phyloP scores from a whole-genome alignment of 2,797 vertebrate species.

The Neostethus bicornis region DNA sequence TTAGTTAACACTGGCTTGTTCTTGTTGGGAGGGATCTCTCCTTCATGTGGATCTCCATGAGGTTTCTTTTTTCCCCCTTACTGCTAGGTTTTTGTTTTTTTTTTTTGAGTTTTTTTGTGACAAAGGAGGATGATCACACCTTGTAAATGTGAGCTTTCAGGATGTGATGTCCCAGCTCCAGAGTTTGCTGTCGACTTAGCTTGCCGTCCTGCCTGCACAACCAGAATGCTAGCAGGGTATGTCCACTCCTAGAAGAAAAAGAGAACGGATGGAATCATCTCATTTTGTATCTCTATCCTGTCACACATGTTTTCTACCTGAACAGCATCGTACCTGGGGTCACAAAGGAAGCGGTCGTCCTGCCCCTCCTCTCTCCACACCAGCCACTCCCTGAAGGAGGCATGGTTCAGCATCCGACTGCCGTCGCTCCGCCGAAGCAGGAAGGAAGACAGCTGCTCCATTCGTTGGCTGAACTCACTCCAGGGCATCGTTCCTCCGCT shows the following conservation, averaged over 20 bases:
- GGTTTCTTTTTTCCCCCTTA: too few relatives aligned
- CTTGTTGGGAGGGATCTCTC: too few relatives aligned
- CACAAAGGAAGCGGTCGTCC: constrained; percentile 96
- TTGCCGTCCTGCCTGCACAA: constrained; percentile 94
- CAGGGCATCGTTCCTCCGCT: constrained; percentile 86
- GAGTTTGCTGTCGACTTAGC: constrained; percentile 92
- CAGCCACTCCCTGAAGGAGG: constrained; percentile 97
- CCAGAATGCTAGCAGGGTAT: constrained; percentile 97
- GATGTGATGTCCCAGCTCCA: constrained; percentile 97
- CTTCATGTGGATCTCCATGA: too few relatives aligned
- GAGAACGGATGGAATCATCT: background rate
- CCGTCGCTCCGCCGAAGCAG: constrained; percentile 90
- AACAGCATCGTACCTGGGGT: constrained; percentile 84
- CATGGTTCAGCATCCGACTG: constrained; percentile 94
- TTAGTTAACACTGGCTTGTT: too few relatives aligned
- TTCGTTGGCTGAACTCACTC: constrained; percentile 92
- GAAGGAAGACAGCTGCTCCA: constrained; percentile 95
- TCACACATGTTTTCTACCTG: background rate
- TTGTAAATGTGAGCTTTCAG: constrained; percentile 99
- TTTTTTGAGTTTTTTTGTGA: constrained; percentile 5
- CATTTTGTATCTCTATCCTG: background rate
- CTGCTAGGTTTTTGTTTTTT: too few relatives aligned
- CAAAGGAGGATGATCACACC: too few relatives aligned
- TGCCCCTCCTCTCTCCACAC: constrained; percentile 98
- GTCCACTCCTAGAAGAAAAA: constrained; percentile 85